phyloP scores from a whole-genome alignment of 2,888 invertebrate species.

The Phorcus lineatus region DNA sequence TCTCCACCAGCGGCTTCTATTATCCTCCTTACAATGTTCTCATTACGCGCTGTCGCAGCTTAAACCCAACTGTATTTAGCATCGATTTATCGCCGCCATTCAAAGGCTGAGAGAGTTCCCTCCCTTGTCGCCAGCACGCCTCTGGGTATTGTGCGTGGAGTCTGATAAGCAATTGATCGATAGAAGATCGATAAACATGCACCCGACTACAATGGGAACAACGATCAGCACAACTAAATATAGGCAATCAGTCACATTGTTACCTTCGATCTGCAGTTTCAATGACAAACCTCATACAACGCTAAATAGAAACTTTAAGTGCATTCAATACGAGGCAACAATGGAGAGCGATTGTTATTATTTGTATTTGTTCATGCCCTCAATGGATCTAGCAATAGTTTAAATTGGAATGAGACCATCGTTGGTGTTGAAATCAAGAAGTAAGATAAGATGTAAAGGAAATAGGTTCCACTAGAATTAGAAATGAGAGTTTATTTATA shows the following conservation, averaged over 20 bases:
- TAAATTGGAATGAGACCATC: too few species aligned
- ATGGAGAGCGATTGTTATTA: background rate
- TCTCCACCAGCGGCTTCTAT: too few species aligned
- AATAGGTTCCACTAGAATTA: background rate
- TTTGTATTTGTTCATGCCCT: too few species aligned
- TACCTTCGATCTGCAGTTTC: background rate
- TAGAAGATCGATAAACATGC: background rate
- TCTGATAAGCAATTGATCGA: background rate
- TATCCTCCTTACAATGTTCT: too few species aligned
- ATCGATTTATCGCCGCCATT: slow-evolving; percentile 5
- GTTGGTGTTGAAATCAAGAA: too few species aligned
- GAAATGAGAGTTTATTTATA: background rate
- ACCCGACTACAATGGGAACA: background rate
- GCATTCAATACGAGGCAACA: background rate
- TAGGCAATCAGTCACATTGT: slow-evolving; percentile 18
- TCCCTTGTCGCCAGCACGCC: background rate
- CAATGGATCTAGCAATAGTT: too few species aligned
- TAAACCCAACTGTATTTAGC: too few species aligned
- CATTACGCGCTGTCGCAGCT: too few species aligned
- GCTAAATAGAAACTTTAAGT: background rate
- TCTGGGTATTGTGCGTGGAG: background rate
- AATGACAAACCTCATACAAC: background rate
- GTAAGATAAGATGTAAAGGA: background rate
- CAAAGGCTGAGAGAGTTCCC: background rate
- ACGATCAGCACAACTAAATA: slow-evolving; percentile 19